phyloP scores from a whole-genome alignment of 1,140 invertebrate species.

The Rhagoletis pomonella region DNA sequence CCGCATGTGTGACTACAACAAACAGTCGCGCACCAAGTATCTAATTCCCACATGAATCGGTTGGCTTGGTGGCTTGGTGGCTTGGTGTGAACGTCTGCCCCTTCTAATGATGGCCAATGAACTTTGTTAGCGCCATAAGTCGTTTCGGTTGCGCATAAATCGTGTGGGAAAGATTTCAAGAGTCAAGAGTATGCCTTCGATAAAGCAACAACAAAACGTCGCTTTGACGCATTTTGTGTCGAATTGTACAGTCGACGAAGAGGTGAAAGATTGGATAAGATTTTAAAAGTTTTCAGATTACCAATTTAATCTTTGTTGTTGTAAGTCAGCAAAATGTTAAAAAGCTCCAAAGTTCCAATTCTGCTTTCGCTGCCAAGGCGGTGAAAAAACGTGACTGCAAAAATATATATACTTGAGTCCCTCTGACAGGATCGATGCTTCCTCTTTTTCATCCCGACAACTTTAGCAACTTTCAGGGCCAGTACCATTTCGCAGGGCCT shows the following conservation, averaged over 20 bases:
- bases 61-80: neutral
- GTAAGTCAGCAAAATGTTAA: too few relatives aligned
- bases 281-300: too few relatives aligned
- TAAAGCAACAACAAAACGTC: neutral
- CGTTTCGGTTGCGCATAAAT: neutral
- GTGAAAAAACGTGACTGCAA: too few relatives aligned
- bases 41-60: slow-evolving; percentile 23
- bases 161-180: slow-evolving; percentile 3
- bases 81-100: neutral
- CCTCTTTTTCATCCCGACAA: too few relatives aligned
- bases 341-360: too few relatives aligned
- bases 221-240: neutral
- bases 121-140: slow-evolving; percentile 34
- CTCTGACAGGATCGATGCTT: too few relatives aligned
- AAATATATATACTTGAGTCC: too few relatives aligned
- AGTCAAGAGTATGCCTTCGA: neutral
- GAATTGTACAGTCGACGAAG: neutral
- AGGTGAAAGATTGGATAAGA: too few relatives aligned
- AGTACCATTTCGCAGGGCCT: too few relatives aligned
- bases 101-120: slow-evolving; percentile 28
- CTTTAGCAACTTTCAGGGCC: too few relatives aligned
- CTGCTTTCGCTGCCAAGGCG: too few relatives aligned
- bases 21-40: neutral
- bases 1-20: neutral
- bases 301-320: too few relatives aligned